phyloP scores from a whole-genome alignment of 2,888 invertebrate species.

The Crocallis elinguaria region DNA sequence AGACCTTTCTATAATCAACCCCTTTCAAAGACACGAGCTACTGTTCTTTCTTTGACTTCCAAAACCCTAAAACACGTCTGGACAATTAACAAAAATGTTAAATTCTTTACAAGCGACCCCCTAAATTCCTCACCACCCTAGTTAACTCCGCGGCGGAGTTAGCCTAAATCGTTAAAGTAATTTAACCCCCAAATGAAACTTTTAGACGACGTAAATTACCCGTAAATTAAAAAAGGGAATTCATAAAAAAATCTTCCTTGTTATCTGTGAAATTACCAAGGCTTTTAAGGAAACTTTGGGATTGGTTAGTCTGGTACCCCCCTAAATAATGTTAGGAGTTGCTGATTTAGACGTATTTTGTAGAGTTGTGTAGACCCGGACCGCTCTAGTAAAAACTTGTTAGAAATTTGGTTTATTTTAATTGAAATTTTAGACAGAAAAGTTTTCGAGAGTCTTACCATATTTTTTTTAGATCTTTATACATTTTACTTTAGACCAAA shows the following conservation, averaged over 20 bases:
- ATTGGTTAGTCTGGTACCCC: conserved; percentile 39
- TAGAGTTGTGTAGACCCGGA: conserved; percentile 38
- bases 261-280: conserved; percentile 47
- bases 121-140: conserved; percentile 43
- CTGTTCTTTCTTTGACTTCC: conserved; percentile 12
- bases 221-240: conserved; percentile 58
- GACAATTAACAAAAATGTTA: conserved; percentile 39
- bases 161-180: conserved; percentile 57
- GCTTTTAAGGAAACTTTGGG: conserved; percentile 47
- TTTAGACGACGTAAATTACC: conserved; percentile 49
- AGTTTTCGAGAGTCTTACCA: too few species aligned
- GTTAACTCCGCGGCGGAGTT: conserved; percentile 51
- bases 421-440: too few species aligned
- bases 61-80: conserved; percentile 30
- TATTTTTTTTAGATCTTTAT: too few species aligned
- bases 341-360: not conserved
- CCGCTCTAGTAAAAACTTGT: too few species aligned
- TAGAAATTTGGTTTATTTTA: not conserved
- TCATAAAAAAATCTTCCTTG: conserved; percentile 47
- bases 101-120: conserved; percentile 45
- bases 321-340: conserved; percentile 32
- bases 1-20: conserved; percentile 9
- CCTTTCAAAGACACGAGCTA: conserved; percentile 16
- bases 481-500: too few species aligned
- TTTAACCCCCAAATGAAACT: conserved; percentile 62